These are phyloP conservation scores for Torymus auratus DNA, from an alignment of 2,888 invertebrate genomes.

Conservation along the genomic window DNA sequence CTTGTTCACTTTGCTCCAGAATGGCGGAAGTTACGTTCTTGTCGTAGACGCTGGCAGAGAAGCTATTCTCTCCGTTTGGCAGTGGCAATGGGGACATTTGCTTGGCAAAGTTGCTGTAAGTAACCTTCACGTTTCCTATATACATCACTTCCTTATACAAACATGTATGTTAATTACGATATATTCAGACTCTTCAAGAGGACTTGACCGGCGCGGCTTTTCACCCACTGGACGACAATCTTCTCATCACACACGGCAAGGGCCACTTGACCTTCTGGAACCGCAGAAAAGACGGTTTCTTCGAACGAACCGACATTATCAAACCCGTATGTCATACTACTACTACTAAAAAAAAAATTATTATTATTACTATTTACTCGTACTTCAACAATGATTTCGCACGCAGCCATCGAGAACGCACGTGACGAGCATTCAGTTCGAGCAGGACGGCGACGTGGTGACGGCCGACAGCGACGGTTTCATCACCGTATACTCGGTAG, in stretches of 20 bases:
- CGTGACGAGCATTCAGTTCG: constrained; percentile 92
- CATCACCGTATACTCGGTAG: constrained; percentile 92
- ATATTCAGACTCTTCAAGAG: constrained; percentile 88
- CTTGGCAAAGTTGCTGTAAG: constrained; percentile 93
- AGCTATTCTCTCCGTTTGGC: constrained; percentile 95
- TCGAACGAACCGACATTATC: constrained; percentile 91
- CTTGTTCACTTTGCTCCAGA: constrained; percentile 78
- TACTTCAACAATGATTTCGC: neutral
- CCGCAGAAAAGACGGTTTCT: constrained; percentile 92
- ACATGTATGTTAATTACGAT: neutral
- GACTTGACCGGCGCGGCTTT: constrained; percentile 92
- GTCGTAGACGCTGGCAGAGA: constrained; percentile 93
- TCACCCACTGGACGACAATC: constrained; percentile 93
- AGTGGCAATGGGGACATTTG: constrained; percentile 96
- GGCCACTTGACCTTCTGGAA: constrained; percentile 96
- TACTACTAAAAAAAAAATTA: too few relatives aligned
- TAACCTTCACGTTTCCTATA: neutral
- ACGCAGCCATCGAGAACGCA: constrained; percentile 88
- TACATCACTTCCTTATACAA: neutral
- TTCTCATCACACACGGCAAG: constrained; percentile 93
- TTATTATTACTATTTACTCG: neutral
- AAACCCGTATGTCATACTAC: constrained; percentile 81
- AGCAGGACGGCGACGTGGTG: constrained; percentile 93
- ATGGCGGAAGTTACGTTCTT: constrained; percentile 92
- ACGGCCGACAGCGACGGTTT: constrained; percentile 95